Evolutionary conservation across 2,797 vertebrate species (phyloP), one percentile per base, ranked within the genome.

Genomic region (Lophius americanus): DNA sequence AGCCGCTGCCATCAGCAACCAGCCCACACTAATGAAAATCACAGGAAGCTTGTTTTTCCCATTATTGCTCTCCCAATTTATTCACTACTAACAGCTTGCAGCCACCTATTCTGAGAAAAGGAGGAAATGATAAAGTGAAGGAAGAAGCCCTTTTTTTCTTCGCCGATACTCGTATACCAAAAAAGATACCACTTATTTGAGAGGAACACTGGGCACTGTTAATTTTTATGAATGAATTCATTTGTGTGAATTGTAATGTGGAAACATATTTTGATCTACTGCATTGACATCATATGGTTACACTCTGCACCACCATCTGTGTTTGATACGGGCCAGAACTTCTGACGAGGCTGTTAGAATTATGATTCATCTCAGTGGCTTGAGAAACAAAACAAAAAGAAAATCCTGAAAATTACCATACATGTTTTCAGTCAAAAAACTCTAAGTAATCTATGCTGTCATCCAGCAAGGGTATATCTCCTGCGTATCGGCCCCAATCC

Each of bases 1-100:
- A 78, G 74, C 76, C 83, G 81, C 85, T 89, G 77, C 76, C 78
- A 80, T 85, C 82, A 86, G 88, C 84, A 87, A 63, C 75, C 65
- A 75, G 83, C 65, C n/a, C n/a, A 88, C 77, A 75, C 79, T 82
- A 87, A 89, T 87, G 71, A 65, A 58, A 81, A 75, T 76, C 82
- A 82, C 60, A 68, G 59, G 50, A 75, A 68, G 55, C 74, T 67
- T 79, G 77, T 68, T 65, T 82, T 41, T 41, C 39, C 9, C 9
- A 79, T 83, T 83, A 72, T 73, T 78, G 57, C 68, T 5, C 43
- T 52, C 39, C 51, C 81, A 76, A 87, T 84, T 55, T 83, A 76
- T 86, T 81, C 77, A 70, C 64, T 48, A 75, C 84, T 79, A 87
- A 84, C 64, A 67, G 65, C 65, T 54, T 59, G 77, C 75, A 77